Conservation (phyloP, 2,888 invertebrate genomes). For the Pheosia tremula region DNA sequence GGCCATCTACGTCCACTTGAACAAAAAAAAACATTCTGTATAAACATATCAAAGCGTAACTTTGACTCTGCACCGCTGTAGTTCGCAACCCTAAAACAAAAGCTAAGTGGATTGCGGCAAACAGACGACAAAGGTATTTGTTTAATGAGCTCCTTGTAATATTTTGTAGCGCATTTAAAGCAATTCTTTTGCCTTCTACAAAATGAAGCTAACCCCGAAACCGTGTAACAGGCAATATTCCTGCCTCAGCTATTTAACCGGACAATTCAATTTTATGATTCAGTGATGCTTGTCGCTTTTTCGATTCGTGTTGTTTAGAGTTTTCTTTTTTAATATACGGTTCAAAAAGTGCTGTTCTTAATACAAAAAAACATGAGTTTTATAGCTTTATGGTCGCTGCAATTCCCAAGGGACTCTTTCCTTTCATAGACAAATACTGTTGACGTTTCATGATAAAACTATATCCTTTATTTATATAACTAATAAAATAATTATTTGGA, state of each 20-base stretch:
- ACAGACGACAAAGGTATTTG: slow-evolving; percentile 4
- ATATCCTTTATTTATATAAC: too few relatives aligned
- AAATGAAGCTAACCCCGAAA: slow-evolving; percentile 15
- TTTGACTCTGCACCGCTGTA: not conserved
- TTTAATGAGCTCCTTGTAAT: slow-evolving; percentile 19
- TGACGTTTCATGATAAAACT: too few relatives aligned
- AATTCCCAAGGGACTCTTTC: too few relatives aligned
- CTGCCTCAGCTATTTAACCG: slow-evolving; percentile 15
- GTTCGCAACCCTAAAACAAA: not conserved
- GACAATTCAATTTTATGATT: slow-evolving; percentile 36
- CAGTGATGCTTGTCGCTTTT: slow-evolving; percentile 20
- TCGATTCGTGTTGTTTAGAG: not conserved
- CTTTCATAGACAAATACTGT: too few relatives aligned
- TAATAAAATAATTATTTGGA: too few relatives aligned
- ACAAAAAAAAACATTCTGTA: too few relatives aligned
- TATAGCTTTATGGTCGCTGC: too few relatives aligned
- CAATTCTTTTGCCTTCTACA: slow-evolving; percentile 10
- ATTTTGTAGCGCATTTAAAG: slow-evolving; percentile 8
- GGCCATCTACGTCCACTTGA: too few relatives aligned
- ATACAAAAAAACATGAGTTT: too few relatives aligned
- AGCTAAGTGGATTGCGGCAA: slow-evolving; percentile 13
- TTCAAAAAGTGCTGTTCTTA: too few relatives aligned
- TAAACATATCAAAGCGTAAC: too few relatives aligned
- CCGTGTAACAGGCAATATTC: not conserved
- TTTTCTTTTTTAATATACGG: too few relatives aligned